Conservation (phyloP, 2,113 vertebrate species). For the Scomber colias region DNA sequence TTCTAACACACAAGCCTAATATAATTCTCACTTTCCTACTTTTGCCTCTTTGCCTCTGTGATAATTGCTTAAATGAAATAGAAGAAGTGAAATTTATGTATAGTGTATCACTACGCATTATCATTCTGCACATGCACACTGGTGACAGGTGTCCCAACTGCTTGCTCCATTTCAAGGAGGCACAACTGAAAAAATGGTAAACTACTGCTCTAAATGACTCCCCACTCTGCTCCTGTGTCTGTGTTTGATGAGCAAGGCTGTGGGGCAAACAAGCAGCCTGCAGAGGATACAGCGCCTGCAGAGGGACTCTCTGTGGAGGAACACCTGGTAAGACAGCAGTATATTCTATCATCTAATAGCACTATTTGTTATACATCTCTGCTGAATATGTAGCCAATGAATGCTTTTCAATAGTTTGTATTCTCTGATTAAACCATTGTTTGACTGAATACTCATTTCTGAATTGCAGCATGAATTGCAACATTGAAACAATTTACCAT, state of each 20-base stretch:
- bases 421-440: background rate
- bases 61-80: background rate
- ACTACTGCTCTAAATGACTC: constrained; percentile 7
- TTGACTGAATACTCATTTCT: constrained; percentile 10
- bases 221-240: constrained; percentile 22
- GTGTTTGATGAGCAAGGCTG: constrained; percentile 40
- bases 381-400: constrained; percentile 3
- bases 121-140: no score
- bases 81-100: no score
- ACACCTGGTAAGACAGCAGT: constrained; percentile 57
- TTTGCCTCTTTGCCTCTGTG: background rate
- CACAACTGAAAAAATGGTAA: constrained; percentile 21
- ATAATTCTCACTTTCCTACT: background rate
- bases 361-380: background rate
- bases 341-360: constrained; percentile 9
- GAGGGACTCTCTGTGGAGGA: constrained; percentile 44
- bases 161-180: constrained; percentile 1
- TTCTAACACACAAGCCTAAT: background rate
- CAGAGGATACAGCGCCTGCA: constrained; percentile 36
- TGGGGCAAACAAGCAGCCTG: constrained; percentile 38
- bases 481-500: background rate
- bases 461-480: background rate
- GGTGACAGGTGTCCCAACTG: background rate
- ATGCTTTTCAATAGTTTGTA: constrained; percentile 1
- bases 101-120: no score